Percentiles rank a stretch among this genome's conserved stretches.
These are phyloP conservation scores for Bucco capensis DNA, from an alignment of 2,113 vertebrate species.

Conservation along the genomic window DNA sequence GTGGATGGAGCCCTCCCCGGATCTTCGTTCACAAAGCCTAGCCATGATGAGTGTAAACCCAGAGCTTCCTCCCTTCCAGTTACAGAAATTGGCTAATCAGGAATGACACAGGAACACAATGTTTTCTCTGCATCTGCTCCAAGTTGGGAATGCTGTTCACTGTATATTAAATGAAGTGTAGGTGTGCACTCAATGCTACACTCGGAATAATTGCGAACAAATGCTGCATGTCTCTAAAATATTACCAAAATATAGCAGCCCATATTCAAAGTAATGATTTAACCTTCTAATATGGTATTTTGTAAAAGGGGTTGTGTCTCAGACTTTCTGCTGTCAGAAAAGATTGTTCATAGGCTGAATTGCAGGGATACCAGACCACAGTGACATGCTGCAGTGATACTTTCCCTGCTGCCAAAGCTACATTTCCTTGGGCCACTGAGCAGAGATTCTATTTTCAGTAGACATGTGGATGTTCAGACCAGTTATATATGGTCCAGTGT, in stretches of 20 bases:
- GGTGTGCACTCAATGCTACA: background rate
- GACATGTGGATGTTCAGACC: background rate
- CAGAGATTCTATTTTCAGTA: background rate
- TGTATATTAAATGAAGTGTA: slow-evolving; percentile 7
- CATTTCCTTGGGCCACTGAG: background rate
- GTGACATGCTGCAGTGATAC: background rate
- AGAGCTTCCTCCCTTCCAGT: background rate
- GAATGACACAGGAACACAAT: background rate
- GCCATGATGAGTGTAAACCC: background rate
- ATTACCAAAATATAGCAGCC: background rate
- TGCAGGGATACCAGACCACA: background rate
- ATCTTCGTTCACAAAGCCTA: too few relatives aligned
- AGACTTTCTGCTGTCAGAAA: background rate
- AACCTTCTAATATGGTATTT: background rate
- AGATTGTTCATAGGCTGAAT: background rate
- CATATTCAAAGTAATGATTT: background rate
- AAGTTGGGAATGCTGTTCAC: background rate
- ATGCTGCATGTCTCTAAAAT: background rate
- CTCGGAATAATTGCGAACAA: slow-evolving; percentile 5
- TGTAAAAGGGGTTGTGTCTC: background rate
- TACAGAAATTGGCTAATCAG: background rate
- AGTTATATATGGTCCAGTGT: background rate
- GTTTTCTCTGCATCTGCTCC: background rate
- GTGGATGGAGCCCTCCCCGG: too few relatives aligned
- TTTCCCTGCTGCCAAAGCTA: background rate